These are phyloP conservation scores for Hyposoter dolosus DNA, from an alignment of 2,888 invertebrate species.

Conservation along the genomic window DNA sequence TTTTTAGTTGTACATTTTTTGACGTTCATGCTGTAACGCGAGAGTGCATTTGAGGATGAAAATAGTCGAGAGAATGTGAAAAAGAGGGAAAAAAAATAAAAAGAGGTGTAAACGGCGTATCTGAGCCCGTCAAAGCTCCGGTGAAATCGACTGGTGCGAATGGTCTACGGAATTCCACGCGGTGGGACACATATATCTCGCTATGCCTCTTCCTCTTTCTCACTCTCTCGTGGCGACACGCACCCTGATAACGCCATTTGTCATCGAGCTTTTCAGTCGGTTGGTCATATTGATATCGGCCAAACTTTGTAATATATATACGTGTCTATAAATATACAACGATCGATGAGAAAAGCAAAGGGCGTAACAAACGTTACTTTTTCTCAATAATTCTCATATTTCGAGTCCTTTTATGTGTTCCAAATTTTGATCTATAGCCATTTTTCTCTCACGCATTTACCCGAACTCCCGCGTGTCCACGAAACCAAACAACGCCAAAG, in stretches of 20 bases:
- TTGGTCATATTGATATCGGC: conserved; percentile 68
- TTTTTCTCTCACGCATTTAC: conserved; percentile 7
- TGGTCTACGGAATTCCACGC: conserved; percentile 72
- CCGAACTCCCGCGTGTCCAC: conserved; percentile 12
- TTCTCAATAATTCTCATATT: conserved; percentile 19
- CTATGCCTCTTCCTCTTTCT: conserved; percentile 40
- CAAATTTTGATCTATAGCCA: background rate
- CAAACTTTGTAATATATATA: conserved; percentile 26
- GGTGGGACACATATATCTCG: conserved; percentile 43
- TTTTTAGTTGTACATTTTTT: background rate
- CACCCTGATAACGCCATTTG: conserved; percentile 68
- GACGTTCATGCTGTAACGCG: background rate
- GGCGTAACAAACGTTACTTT: conserved; percentile 20
- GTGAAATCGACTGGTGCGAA: conserved; percentile 71
- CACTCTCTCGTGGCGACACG: conserved; percentile 42
- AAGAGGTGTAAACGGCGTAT: conserved; percentile 17
- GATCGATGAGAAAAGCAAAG: background rate
- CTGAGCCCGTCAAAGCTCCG: conserved; percentile 49
- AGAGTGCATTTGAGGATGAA: conserved; percentile 50
- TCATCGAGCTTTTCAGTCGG: conserved; percentile 66
- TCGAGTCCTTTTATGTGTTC: background rate
- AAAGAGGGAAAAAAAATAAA: conserved; percentile 1
- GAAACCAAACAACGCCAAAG: background rate
- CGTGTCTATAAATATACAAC: background rate
- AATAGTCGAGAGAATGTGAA: conserved; percentile 11